Evolutionary conservation across 1,140 invertebrate species (phyloP).

Genomic region (Acromyrmex charruanus): DNA sequence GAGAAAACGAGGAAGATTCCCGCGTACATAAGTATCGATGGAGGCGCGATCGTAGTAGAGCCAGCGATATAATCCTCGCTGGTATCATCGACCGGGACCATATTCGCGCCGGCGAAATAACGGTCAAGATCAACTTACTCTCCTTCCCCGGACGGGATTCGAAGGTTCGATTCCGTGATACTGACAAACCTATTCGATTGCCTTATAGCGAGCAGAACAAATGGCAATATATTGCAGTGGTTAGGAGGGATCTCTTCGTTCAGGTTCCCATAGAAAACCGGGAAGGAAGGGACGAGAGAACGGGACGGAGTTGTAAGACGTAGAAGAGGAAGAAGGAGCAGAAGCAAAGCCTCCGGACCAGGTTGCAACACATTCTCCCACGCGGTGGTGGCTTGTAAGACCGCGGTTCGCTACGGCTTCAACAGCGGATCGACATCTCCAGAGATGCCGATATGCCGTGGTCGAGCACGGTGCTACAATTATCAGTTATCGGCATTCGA

Average conservation of each 20-base stretch:
- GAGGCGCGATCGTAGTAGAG: slow-evolving; percentile 59
- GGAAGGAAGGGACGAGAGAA: background rate
- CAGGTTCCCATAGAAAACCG: slow-evolving; percentile 69
- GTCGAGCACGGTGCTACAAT: slow-evolving; percentile 60
- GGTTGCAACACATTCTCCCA: slow-evolving; percentile 67
- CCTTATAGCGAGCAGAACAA: slow-evolving; percentile 74
- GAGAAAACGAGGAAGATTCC: slow-evolving; percentile 68
- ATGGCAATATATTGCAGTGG: slow-evolving; percentile 73
- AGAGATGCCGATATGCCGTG: slow-evolving; percentile 51
- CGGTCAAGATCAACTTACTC: slow-evolving; percentile 69
- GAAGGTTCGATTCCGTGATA: slow-evolving; percentile 73
- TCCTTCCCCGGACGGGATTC: slow-evolving; percentile 55
- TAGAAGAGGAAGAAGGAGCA: slow-evolving; percentile 45
- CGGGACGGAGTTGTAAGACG: slow-evolving; percentile 22
- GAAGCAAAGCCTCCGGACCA: slow-evolving; percentile 51
- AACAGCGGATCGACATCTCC: slow-evolving; percentile 75
- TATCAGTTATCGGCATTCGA: slow-evolving; percentile 63
- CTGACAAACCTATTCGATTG: slow-evolving; percentile 74
- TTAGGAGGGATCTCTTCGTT: slow-evolving; percentile 67
- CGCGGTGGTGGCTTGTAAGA: slow-evolving; percentile 72
- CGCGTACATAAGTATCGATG: slow-evolving; percentile 69
- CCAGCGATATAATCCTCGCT: slow-evolving; percentile 62
- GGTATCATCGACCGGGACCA: slow-evolving; percentile 65
- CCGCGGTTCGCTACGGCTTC: slow-evolving; percentile 70
- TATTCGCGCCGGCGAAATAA: slow-evolving; percentile 73